Evolutionary conservation across 2,888 invertebrate species (phyloP), one percentile per base, ranked within the genome.

Genomic region (Cantharis rustica): DNA sequence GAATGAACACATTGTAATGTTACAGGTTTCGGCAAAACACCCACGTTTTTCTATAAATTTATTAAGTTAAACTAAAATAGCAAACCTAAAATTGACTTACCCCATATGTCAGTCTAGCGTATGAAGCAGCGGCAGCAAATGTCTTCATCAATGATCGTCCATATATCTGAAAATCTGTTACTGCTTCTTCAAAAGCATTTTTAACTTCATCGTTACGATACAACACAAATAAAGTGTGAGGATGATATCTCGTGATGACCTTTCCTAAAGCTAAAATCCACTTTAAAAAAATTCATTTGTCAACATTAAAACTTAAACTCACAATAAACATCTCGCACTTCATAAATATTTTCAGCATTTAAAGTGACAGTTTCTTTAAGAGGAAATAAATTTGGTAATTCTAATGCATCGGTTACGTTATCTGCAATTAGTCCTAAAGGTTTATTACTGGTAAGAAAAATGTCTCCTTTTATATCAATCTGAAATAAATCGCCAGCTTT

Each of bases 1-100:
- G 95, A 93, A 82, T 96, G 95, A 80, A 98, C 90, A 85, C 94
- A 93, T 86, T 98, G 97, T 2, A 97, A 89, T 63, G 93, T 93
- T 71, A 97, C 90, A 5, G 98, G 97, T 83, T 93, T 91, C 1
- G 94, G 93, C 61, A 96, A 88, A 75, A 91, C 89, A 85, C 90
- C 90, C 4, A 92, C 90, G 82, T 92, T 87, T 69, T 90, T 89
- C 93, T 93, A 69, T 75, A 84, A 80, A 70, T 78, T 20, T 31
- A 79, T 69, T 3, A 61, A 69, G 11, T 20, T 61, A 73, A 63
- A 31, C 61, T 62, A 68, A 16, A 11, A 13, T 11, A 71, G 68
- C 23, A 68, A 23, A n/a, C 64, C 69, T 20, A 10, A 72, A 10
- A 15, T 5, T 16, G 11, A 86, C 90, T 87, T 90, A 94, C 92